These are phyloP conservation scores for Drosophila ustulata DNA, from an alignment of 2,888 invertebrate species.

Conservation along the genomic window DNA sequence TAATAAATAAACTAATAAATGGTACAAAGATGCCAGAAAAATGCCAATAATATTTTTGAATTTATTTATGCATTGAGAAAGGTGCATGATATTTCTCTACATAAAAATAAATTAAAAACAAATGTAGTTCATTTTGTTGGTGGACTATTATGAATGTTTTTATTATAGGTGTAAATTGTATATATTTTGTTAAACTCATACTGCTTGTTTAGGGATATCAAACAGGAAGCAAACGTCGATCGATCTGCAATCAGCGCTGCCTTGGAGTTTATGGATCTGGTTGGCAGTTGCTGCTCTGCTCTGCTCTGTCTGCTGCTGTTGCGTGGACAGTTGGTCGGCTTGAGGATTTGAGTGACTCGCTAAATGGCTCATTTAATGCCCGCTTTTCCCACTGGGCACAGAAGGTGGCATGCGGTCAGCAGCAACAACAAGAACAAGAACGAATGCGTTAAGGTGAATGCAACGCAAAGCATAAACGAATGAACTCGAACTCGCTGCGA, in stretches of 20 bases:
- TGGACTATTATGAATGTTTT: too few species aligned
- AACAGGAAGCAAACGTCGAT: constrained; percentile 38
- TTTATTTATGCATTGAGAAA: too few species aligned
- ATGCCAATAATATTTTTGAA: too few species aligned
- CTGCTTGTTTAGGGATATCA: background rate
- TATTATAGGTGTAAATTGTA: too few species aligned
- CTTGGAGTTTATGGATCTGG: constrained; percentile 25
- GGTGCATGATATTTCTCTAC: too few species aligned
- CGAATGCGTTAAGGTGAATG: constrained; percentile 46
- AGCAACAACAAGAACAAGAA: constrained; percentile 52
- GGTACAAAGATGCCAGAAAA: too few species aligned
- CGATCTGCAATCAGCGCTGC: constrained; percentile 41
- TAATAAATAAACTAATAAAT: too few species aligned
- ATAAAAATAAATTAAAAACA: too few species aligned
- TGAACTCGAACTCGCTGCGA: constrained; percentile 60
- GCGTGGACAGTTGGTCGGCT: constrained; percentile 60
- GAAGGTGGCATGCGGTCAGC: constrained; percentile 76
- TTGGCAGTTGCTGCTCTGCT: background rate
- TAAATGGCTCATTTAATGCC: constrained; percentile 77
- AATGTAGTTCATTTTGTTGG: too few species aligned
- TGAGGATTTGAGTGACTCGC: constrained; percentile 73
- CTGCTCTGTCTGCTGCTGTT: constrained; percentile 5
- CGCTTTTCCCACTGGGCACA: constrained; percentile 73
- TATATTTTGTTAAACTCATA: too few species aligned
- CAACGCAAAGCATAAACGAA: constrained; percentile 70